Evolutionary conservation across 2,888 invertebrate species (phyloP).

Genomic region (Eristalis intricaria): DNA sequence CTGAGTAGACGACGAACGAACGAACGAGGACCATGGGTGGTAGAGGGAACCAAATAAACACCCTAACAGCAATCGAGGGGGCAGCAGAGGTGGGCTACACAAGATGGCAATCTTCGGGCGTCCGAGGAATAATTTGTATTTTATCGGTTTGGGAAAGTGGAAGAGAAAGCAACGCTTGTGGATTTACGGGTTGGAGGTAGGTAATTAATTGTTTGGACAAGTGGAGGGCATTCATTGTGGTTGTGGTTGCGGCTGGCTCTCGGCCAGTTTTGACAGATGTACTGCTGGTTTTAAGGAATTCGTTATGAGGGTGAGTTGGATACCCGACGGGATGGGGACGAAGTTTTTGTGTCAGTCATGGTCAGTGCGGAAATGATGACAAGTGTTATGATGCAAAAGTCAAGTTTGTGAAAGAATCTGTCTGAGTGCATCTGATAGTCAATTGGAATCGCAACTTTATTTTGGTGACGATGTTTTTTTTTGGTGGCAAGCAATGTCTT

Average conservation of each 20-base stretch:
- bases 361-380: no score
- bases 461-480: no score
- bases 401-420: no score
- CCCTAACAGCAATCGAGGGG: conserved; percentile 41
- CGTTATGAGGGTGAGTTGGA: background rate
- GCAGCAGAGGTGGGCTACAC: background rate
- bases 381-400: no score
- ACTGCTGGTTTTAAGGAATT: background rate
- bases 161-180: conserved; percentile 47
- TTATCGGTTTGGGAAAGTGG: conserved; percentile 29
- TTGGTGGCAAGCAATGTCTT: no score
- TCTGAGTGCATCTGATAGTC: no score
- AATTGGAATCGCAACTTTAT: no score
- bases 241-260: background rate
- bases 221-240: conserved; percentile 21
- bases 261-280: background rate
- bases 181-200: background rate
- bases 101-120: conserved; percentile 44
- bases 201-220: conserved; percentile 50
- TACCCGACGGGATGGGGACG: no score
- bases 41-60: conserved; percentile 66
- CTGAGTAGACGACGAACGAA: background rate
- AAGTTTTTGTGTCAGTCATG: no score
- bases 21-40: conserved; percentile 52
- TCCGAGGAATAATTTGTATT: background rate